Percentiles rank a stretch among this genome's conserved stretches.
phyloP scores from a whole-genome alignment of 2,113 vertebrate species.

The Tragelaphus strepsiceros region DNA sequence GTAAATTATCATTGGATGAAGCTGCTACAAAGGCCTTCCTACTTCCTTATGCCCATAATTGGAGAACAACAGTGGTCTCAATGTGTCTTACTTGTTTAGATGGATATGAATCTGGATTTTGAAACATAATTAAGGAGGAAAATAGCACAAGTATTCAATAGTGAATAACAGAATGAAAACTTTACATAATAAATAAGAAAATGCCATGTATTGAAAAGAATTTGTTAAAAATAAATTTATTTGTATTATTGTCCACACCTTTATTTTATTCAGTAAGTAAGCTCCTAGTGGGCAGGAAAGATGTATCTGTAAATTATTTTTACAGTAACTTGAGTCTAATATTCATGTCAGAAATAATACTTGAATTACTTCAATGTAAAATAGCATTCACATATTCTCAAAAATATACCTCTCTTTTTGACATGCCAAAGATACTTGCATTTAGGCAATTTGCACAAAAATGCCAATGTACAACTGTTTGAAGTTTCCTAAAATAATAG shows the following conservation, averaged over 20 bases:
- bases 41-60: neutral
- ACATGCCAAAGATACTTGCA: neutral
- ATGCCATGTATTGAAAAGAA: neutral
- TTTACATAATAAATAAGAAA: neutral
- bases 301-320: neutral
- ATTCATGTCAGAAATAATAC: neutral
- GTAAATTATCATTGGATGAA: conserved; percentile 3
- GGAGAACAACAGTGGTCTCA: neutral
- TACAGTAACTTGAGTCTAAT: neutral
- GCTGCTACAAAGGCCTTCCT: neutral
- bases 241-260: neutral
- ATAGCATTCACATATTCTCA: conserved; percentile 50
- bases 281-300: conserved; percentile 67
- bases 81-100: neutral
- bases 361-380: conserved; percentile 7
- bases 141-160: neutral
- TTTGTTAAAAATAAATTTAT: conserved; percentile 17
- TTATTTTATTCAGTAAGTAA: conserved; percentile 57
- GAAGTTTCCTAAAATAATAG: neutral
- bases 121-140: neutral
- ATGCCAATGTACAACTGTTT: neutral
- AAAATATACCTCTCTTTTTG: conserved; percentile 21
- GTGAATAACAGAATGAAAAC: neutral
- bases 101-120: neutral
- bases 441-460: neutral